Percentiles rank a stretch among this genome's conserved stretches.
Evolutionary conservation across 1,140 invertebrate species (phyloP).

Genomic region (Caenorhabditis latens): DNA sequence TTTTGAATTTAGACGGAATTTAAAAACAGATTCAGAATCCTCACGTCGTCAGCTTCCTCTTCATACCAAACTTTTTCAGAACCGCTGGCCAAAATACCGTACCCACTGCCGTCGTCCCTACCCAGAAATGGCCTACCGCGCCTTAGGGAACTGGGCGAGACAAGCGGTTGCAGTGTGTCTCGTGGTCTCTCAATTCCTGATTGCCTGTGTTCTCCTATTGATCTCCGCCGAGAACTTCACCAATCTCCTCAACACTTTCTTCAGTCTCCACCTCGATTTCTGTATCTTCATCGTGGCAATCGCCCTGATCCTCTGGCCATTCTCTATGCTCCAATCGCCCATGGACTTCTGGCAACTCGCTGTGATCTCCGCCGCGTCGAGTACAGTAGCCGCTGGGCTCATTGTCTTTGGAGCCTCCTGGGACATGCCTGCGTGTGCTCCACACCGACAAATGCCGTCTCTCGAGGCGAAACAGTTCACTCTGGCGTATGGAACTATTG

Average conservation of each 20-base stretch:
- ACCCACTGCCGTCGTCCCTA: conserved; percentile 63
- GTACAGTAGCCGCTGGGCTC: conserved; percentile 33
- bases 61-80: conserved; percentile 37
- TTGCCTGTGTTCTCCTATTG: conserved; percentile 59
- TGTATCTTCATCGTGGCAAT: conserved; percentile 65
- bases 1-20: too few species aligned
- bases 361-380: conserved; percentile 43
- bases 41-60: too few species aligned
- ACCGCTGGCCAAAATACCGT: conserved; percentile 62
- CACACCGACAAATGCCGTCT: not conserved
- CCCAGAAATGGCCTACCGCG: conserved; percentile 65
- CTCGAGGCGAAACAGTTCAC: conserved; percentile 25
- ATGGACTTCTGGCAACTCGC: conserved; percentile 70
- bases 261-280: conserved; percentile 62
- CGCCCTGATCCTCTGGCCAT: conserved; percentile 59
- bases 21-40: too few species aligned
- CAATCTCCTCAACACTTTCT: conserved; percentile 55
- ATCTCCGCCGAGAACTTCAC: conserved; percentile 64
- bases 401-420: conserved; percentile 41
- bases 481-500: conserved; percentile 74
- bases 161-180: conserved; percentile 59
- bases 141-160: conserved; percentile 58
- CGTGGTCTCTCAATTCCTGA: conserved; percentile 61
- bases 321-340: conserved; percentile 58
- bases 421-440: conserved; percentile 32